These are phyloP conservation scores for Poeciliopsis prolifica DNA, from an alignment of 2,113 vertebrate species.

Conservation along the genomic window DNA sequence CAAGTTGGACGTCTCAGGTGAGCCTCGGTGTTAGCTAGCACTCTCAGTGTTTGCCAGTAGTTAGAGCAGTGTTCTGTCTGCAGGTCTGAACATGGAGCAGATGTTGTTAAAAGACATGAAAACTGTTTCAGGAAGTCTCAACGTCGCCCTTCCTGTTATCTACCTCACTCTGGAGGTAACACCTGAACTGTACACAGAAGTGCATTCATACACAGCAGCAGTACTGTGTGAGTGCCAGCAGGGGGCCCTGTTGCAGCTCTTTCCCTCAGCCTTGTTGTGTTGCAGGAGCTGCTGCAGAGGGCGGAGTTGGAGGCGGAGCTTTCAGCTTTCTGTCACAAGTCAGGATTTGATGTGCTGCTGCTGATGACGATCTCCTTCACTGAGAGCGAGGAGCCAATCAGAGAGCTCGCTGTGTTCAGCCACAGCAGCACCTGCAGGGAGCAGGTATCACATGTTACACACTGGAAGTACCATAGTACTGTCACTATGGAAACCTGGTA, in stretches of 20 bases:
- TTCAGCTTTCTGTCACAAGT: slow-evolving; percentile 80
- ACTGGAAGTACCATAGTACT: too few relatives aligned
- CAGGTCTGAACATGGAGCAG: slow-evolving; percentile 90
- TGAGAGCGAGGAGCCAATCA: slow-evolving; percentile 78
- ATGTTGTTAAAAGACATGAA: slow-evolving; percentile 96
- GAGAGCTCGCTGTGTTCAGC: slow-evolving; percentile 88
- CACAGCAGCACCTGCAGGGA: slow-evolving; percentile 65
- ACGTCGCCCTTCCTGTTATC: slow-evolving; percentile 82
- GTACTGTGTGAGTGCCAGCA: background rate
- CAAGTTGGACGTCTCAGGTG: slow-evolving; percentile 92
- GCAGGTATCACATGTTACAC: slow-evolving; percentile 62
- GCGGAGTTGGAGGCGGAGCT: slow-evolving; percentile 80
- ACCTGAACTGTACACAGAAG: background rate
- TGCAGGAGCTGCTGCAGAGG: slow-evolving; percentile 84
- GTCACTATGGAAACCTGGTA: too few relatives aligned
- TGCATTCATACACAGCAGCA: background rate
- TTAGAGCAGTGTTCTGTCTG: background rate
- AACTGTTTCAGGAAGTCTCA: slow-evolving; percentile 66
- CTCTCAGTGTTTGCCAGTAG: background rate
- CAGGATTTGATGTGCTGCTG: slow-evolving; percentile 79
- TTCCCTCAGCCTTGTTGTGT: background rate
- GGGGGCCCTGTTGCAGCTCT: background rate
- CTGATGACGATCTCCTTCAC: slow-evolving; percentile 88
- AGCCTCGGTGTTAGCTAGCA: background rate
- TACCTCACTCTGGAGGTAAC: slow-evolving; percentile 86